Conservation (phyloP, 2,888 invertebrate genomes). For the Cyclophora albipunctata region DNA sequence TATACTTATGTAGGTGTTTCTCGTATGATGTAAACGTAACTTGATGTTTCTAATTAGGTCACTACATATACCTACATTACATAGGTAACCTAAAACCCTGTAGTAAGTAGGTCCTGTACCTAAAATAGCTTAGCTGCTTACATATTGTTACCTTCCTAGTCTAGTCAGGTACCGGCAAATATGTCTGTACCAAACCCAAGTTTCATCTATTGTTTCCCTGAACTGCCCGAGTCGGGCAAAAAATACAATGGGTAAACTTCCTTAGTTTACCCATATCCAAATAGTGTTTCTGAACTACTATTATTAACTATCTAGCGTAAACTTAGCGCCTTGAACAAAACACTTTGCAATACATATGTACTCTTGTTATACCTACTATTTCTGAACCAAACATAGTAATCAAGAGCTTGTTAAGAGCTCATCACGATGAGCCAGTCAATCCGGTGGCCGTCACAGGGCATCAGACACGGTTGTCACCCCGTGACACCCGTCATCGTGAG, state of each 20-base stretch:
- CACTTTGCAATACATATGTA: no score
- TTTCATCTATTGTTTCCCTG: no score
- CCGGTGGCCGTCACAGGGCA: constrained; percentile 12
- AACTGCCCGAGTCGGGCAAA: background rate
- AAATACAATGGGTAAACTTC: background rate
- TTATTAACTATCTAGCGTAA: no score
- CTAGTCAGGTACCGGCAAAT: no score
- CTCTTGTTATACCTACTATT: no score
- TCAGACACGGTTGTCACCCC: constrained; percentile 40
- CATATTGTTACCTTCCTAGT: no score
- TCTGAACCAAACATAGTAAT: no score
- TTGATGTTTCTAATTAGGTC: background rate
- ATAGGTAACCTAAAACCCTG: background rate
- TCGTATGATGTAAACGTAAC: background rate
- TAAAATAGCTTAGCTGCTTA: no score
- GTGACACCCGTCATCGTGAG: constrained; percentile 15
- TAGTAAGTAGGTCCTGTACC: background rate
- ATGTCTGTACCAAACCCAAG: no score
- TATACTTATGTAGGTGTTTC: background rate
- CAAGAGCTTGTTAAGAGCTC: background rate
- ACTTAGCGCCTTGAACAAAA: no score
- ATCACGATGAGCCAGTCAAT: background rate
- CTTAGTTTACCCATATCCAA: background rate
- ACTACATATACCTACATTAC: background rate
- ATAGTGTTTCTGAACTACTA: no score